Evolutionary conservation across 1,140 invertebrate species (phyloP).

Genomic region (Daktulosphaira vitifoliae): DNA sequence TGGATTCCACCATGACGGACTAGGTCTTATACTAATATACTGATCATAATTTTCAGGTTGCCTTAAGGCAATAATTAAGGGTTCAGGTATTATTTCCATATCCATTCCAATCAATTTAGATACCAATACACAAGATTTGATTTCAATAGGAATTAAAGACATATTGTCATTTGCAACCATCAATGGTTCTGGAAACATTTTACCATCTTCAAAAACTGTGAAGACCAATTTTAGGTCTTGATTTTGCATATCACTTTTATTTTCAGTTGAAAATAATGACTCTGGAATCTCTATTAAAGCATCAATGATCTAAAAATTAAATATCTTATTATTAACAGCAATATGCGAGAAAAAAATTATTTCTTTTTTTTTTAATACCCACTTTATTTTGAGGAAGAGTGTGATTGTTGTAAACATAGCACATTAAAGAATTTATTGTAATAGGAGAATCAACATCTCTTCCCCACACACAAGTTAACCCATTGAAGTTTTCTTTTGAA

Average conservation of each 20-base stretch:
- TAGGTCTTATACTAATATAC: conserved; percentile 14
- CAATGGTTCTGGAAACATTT: conserved; percentile 28
- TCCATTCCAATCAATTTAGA: conserved; percentile 21
- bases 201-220: conserved; percentile 22
- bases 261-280: conserved; percentile 9
- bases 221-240: conserved; percentile 16
- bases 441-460: conserved; percentile 34
- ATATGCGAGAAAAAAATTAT: background rate
- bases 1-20: conserved; percentile 27
- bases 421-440: conserved; percentile 23
- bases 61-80: conserved; percentile 9
- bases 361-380: background rate
- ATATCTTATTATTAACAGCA: background rate
- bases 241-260: background rate
- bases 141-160: conserved; percentile 16
- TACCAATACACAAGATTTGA: conserved; percentile 21
- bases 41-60: conserved; percentile 27
- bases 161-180: conserved; percentile 19
- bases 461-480: conserved; percentile 69
- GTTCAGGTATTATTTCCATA: conserved; percentile 20
- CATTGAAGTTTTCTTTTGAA: conserved; percentile 56
- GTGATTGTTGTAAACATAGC: conserved; percentile 19
- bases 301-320: conserved; percentile 9
- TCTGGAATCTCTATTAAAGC: conserved; percentile 5
- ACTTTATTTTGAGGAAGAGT: conserved; percentile 22